Conservation (phyloP, 2,888 invertebrate genomes). For the Pyrrhia umbra region DNA sequence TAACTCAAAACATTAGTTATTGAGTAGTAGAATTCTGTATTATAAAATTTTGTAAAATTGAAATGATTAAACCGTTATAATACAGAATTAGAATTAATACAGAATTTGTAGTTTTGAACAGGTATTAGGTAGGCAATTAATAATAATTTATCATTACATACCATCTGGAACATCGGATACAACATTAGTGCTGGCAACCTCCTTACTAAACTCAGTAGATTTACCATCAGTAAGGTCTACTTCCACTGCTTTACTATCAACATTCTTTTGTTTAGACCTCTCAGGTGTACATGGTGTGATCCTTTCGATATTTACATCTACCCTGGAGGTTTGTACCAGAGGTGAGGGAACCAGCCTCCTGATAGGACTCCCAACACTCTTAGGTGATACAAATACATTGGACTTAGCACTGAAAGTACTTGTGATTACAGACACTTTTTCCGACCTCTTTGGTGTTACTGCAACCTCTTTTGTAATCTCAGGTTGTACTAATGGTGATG, state of each 20-base stretch:
- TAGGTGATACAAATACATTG: constrained; percentile 74
- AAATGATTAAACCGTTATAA: too few species aligned
- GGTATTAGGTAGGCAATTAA: too few species aligned
- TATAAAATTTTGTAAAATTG: too few species aligned
- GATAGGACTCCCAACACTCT: constrained; percentile 65
- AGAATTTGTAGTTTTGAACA: too few species aligned
- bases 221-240: constrained; percentile 61
- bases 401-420: constrained; percentile 60
- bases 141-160: constrained; percentile 53
- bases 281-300: constrained; percentile 54
- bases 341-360: constrained; percentile 65
- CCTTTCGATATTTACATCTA: constrained; percentile 61
- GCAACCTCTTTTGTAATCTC: constrained; percentile 54
- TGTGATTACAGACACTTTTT: constrained; percentile 70
- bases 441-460: constrained; percentile 53
- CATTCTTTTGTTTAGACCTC: constrained; percentile 42
- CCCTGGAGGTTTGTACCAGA: constrained; percentile 65
- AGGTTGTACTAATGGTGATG: constrained; percentile 43
- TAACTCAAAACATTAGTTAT: too few species aligned
- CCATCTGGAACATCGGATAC: constrained; percentile 69
- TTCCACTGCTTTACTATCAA: constrained; percentile 16
- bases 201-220: constrained; percentile 46
- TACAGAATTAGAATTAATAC: too few species aligned
- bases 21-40: too few species aligned
- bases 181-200: constrained; percentile 1